Percentiles rank a stretch among this genome's conserved stretches.
phyloP scores from a whole-genome alignment of 2,113 vertebrate species.

The Malurus cyaneus region DNA sequence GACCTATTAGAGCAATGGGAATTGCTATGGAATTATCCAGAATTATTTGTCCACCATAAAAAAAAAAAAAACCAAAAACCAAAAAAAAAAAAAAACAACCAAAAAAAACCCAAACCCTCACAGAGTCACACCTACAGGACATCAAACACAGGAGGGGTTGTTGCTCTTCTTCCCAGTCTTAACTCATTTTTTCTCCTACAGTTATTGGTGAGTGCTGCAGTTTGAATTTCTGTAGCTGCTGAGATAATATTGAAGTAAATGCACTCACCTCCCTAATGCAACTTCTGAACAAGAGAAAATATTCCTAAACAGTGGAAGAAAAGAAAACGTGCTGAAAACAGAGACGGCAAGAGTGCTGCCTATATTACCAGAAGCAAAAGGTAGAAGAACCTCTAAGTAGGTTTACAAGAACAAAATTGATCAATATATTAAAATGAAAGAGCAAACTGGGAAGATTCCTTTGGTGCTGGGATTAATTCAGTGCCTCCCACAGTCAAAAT shows the following conservation, averaged over 20 bases:
- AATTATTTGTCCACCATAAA: background rate
- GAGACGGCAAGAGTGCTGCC: background rate
- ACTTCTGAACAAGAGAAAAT: background rate
- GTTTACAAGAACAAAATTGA: background rate
- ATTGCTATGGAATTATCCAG: background rate
- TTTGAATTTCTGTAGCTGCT: background rate
- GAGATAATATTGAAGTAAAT: background rate
- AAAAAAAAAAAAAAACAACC: background rate
- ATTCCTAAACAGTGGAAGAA: background rate
- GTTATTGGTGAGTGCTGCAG: background rate
- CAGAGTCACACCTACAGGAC: background rate
- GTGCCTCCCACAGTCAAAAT: background rate
- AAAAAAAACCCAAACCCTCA: background rate
- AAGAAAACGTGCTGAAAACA: background rate
- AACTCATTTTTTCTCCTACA: background rate
- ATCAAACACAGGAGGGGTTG: background rate
- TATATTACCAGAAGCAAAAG: background rate
- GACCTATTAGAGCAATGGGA: rapidly evolving
- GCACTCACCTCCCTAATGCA: background rate
- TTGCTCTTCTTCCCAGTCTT: background rate
- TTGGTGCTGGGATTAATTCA: background rate
- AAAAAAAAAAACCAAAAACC: background rate
- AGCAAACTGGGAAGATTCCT: background rate
- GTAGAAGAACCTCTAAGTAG: background rate
- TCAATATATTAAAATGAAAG: background rate